phyloP scores from a whole-genome alignment of 2,113 vertebrate genomes.

The Ptilonorhynchus violaceus region DNA sequence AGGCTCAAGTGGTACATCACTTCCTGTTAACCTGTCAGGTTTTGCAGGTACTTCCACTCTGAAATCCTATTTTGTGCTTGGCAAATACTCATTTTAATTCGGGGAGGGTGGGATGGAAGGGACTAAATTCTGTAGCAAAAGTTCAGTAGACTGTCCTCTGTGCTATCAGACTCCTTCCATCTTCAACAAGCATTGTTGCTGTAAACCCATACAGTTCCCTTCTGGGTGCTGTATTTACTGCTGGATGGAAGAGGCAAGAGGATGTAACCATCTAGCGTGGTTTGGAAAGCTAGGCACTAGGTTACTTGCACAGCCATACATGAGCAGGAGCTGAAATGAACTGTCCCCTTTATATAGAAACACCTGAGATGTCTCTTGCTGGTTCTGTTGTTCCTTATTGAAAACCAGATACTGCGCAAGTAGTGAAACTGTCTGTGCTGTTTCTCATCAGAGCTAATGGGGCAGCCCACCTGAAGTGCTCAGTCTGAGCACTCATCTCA shows the following conservation, averaged over 20 bases:
- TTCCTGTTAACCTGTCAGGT: slow-evolving; percentile 95
- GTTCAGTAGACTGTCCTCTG: background rate
- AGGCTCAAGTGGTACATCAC: slow-evolving; percentile 88
- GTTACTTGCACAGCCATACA: background rate
- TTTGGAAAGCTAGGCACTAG: background rate
- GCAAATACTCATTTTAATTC: background rate
- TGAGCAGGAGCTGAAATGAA: background rate
- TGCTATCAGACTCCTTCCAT: background rate
- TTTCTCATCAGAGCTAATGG: background rate
- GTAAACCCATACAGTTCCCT: background rate
- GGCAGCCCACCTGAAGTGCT: background rate
- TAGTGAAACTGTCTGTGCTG: background rate
- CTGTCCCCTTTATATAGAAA: background rate
- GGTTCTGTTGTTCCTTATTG: background rate
- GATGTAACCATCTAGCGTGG: background rate
- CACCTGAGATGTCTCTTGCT: background rate
- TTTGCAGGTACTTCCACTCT: slow-evolving; percentile 81
- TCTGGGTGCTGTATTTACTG: background rate
- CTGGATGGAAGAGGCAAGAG: background rate
- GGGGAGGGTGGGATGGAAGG: too few relatives aligned
- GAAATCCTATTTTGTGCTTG: background rate
- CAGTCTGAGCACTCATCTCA: background rate
- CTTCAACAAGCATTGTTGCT: background rate
- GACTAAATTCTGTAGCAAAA: background rate
- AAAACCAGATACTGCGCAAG: background rate